These are phyloP conservation scores for Melieria crassipennis DNA, from an alignment of 2,888 invertebrate species.

Conservation along the genomic window DNA sequence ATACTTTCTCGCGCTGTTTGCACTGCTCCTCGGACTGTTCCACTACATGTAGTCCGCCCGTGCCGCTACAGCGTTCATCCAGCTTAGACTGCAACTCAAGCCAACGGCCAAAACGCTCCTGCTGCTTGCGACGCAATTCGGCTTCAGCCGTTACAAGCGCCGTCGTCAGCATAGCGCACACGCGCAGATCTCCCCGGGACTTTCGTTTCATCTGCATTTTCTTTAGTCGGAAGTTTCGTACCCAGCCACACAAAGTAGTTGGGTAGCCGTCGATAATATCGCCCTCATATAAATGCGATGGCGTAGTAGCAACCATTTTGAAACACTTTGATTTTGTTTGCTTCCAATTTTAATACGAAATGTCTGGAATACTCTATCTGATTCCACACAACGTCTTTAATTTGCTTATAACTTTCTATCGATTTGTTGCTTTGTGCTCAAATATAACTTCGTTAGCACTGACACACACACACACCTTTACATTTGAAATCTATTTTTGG, in stretches of 20 bases:
- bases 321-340: background rate
- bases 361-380: too few relatives aligned
- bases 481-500: conserved; percentile 10
- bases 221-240: conserved; percentile 69
- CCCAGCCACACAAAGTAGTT: conserved; percentile 67
- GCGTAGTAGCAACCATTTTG: conserved; percentile 40
- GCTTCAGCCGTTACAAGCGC: conserved; percentile 68
- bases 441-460: background rate
- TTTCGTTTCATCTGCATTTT: conserved; percentile 67
- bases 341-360: too few relatives aligned
- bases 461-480: conserved; percentile 39
- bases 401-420: too few relatives aligned
- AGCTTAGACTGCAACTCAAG: conserved; percentile 63
- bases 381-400: too few relatives aligned
- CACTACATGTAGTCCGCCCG: conserved; percentile 2
- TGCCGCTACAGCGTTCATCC: conserved; percentile 30
- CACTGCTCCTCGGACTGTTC: conserved; percentile 27
- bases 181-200: conserved; percentile 67
- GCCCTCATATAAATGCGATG: conserved; percentile 4
- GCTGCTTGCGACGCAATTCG: conserved; percentile 69
- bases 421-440: too few relatives aligned
- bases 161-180: conserved; percentile 70
- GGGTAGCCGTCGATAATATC: conserved; percentile 47
- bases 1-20: conserved; percentile 52
- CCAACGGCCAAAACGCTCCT: conserved; percentile 69